Evolutionary conservation across 2,888 invertebrate species (phyloP), one percentile per base, ranked within the genome.

Genomic region (Drosophila borborema): DNA sequence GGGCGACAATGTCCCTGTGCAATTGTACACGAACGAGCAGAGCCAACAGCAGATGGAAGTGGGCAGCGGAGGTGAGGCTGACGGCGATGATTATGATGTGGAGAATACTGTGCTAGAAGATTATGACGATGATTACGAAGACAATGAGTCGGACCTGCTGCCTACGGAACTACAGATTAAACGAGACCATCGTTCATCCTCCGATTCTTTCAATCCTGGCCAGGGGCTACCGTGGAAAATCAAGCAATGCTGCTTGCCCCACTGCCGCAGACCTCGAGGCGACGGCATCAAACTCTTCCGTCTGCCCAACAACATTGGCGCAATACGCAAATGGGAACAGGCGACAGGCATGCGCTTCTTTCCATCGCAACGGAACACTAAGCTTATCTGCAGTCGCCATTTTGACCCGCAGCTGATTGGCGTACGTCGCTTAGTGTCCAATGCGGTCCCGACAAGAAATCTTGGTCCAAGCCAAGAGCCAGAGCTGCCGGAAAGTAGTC

Each of bases 261-360:
- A 91, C 34, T 91, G 91, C 20, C 90, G 92, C 5, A 81, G 83
- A 48, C 90, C 83, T n/a, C 90, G 91, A 5, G 79, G 83, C 9
- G 90, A 92, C 20, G 81, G 89, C 60, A 86, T 91, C 12, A 91
- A 91, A 40, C 88, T 91, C 4, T 91, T 91, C 40, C 91, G 91
- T 4, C 81, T 91, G 62, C 91, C 91, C 3, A 81, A 79, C 45
- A 89, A 82, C 28, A 45, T 61, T 2, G 49, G 23, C 28, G 70
- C 76, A 18, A 80, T 87, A 28, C 72, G 66, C 20, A 80, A 86
- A 38, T 87, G 86, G 86, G 86, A 90, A 36, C 40, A 60, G 31
- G 89, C 87, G 10, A 90, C 87, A 2, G 90, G 90, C 31, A 90
- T 87, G 73, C 54, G 51, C 7, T 90, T 86, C 28, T 81, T 74